phyloP scores from a whole-genome alignment of 2,113 vertebrate species.

The Murina feae region DNA sequence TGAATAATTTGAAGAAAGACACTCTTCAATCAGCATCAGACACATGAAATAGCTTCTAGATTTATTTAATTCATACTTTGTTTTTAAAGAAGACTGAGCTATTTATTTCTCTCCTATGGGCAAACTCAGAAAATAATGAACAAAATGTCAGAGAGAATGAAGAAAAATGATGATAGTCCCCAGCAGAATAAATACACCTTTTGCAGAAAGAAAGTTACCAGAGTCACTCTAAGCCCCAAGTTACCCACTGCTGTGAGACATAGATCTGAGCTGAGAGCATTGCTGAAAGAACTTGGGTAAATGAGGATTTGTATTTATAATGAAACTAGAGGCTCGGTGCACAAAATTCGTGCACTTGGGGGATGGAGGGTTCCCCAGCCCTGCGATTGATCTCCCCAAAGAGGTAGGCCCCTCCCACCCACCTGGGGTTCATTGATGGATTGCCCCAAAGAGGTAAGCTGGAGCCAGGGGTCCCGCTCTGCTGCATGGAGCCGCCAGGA shows the following conservation, averaged over 20 bases:
- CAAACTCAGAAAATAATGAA: conserved; percentile 71
- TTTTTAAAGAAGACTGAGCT: conserved; percentile 66
- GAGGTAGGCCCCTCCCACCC: no score
- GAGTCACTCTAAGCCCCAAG: conserved; percentile 4
- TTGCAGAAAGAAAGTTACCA: conserved; percentile 61
- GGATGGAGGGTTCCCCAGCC: no score
- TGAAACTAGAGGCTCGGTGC: no score
- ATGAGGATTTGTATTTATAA: conserved; percentile 54
- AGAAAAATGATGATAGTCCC: conserved; percentile 63
- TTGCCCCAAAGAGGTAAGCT: no score
- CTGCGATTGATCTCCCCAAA: no score
- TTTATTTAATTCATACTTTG: conserved; percentile 67
- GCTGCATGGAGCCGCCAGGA: no score
- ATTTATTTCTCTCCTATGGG: conserved; percentile 67
- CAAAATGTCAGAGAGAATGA: conserved; percentile 67
- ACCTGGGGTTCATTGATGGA: no score
- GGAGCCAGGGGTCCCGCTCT: no score
- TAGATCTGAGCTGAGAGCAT: neutral
- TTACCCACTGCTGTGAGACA: neutral
- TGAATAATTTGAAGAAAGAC: conserved; percentile 48
- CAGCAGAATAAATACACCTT: conserved; percentile 64
- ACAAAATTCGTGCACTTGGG: no score
- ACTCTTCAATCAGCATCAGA: neutral
- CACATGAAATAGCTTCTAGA: conserved; percentile 9
- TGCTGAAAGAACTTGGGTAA: neutral